Evolutionary conservation across 2,888 invertebrate species (phyloP).

Genomic region (Pardosa pseudoannulata): DNA sequence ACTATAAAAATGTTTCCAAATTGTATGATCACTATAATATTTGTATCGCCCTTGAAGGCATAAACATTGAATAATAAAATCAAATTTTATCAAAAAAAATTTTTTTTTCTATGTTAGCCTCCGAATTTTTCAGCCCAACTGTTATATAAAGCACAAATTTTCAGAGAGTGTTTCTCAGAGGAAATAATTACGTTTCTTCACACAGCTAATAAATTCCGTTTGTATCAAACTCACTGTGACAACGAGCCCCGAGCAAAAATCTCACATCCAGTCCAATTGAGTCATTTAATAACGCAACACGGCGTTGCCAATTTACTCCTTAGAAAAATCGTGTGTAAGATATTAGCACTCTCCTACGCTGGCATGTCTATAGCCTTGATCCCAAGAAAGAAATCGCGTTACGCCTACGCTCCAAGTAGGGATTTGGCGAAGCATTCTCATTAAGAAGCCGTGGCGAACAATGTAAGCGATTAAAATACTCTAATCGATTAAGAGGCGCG

Average conservation of each 20-base stretch:
- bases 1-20: too few relatives aligned
- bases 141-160: too few relatives aligned
- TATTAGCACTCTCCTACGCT: constrained; percentile 7
- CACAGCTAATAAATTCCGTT: too few relatives aligned
- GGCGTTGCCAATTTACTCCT: background rate
- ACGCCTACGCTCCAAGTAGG: background rate
- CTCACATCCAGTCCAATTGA: background rate
- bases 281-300: constrained; percentile 11
- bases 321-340: constrained; percentile 3
- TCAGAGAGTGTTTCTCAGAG: too few relatives aligned
- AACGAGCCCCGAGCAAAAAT: background rate
- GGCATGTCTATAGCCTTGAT: background rate
- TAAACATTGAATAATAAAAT: too few relatives aligned
- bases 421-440: background rate
- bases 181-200: too few relatives aligned
- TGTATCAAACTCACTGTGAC: too few relatives aligned
- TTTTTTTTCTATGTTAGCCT: too few relatives aligned
- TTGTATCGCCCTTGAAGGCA: too few relatives aligned
- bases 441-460: background rate
- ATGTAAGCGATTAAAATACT: constrained; percentile 11
- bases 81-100: too few relatives aligned
- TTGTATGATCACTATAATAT: too few relatives aligned
- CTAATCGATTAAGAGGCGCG: background rate
- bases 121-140: too few relatives aligned
- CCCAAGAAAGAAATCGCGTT: background rate